A percentile compares a stretch with the other conserved stretches of the same genome.
Conservation (phyloP, 2,888 invertebrate species). For the Tanypteryx hageni region DNA sequence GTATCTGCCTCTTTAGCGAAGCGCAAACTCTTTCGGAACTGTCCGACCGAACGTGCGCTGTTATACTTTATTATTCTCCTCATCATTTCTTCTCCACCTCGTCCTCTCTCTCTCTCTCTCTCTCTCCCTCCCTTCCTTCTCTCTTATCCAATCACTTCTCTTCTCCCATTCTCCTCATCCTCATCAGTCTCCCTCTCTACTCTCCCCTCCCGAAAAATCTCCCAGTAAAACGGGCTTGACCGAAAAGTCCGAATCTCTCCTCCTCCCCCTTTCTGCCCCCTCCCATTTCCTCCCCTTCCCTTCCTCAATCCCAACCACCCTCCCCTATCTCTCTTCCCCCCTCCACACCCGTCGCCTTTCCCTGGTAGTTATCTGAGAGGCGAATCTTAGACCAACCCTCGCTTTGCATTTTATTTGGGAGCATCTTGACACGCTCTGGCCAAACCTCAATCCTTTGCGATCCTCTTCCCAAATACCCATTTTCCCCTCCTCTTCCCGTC, state of each 20-base stretch:
- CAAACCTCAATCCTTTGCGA: not conserved
- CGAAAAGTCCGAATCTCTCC: not conserved
- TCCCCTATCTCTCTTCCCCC: not conserved
- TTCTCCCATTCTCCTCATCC: too few species aligned
- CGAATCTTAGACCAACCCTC: slow-evolving; percentile 23
- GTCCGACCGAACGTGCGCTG: not conserved
- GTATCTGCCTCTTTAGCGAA: too few species aligned
- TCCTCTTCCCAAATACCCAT: not conserved
- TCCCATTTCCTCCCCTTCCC: not conserved
- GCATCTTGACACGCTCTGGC: not conserved
- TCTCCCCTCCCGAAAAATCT: not conserved
- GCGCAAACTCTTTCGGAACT: too few species aligned
- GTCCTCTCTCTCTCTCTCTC: not conserved
- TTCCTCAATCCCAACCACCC: not conserved
- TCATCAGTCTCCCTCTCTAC: too few species aligned
- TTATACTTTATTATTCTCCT: not conserved
- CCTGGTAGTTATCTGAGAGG: slow-evolving; percentile 32
- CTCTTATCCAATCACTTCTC: too few species aligned
- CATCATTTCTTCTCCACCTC: not conserved
- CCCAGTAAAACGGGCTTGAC: not conserved
- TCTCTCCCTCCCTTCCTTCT: not conserved
- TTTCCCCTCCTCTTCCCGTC: not conserved
- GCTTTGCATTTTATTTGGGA: slow-evolving; percentile 29
- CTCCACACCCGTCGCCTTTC: not conserved
- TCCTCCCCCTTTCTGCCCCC: not conserved